Evolutionary conservation across 2,888 invertebrate genomes (phyloP).

Genomic region (Furcula furcula): DNA sequence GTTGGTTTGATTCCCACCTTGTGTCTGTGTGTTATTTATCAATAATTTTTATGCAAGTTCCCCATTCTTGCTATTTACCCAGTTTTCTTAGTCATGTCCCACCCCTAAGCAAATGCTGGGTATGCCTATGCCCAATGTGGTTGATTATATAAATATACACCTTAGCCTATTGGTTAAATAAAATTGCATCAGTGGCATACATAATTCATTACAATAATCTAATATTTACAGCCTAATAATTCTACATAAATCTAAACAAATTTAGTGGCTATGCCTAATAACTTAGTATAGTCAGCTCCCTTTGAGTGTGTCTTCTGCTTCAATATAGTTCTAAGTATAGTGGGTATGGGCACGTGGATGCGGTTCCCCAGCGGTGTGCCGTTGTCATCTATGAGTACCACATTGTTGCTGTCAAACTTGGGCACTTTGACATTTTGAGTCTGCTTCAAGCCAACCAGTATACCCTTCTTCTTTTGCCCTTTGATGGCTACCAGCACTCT

Average conservation of each 20-base stretch:
- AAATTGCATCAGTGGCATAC: too few species aligned
- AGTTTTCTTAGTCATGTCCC: too few species aligned
- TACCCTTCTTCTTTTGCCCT: slow-evolving; percentile 97
- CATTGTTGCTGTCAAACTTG: slow-evolving; percentile 96
- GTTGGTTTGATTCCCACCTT: too few species aligned
- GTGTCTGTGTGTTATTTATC: too few species aligned
- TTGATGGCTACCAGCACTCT: slow-evolving; percentile 95
- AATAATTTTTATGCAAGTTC: too few species aligned
- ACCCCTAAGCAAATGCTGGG: too few species aligned
- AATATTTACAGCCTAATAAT: slow-evolving; percentile 37
- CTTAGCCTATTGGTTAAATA: too few species aligned
- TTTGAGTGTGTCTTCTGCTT: slow-evolving; percentile 91
- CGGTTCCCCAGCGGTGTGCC: slow-evolving; percentile 97
- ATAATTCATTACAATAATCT: slow-evolving; percentile 11
- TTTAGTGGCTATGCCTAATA: slow-evolving; percentile 93
- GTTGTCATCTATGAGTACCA: slow-evolving; percentile 96
- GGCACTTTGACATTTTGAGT: slow-evolving; percentile 91
- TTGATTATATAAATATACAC: too few species aligned
- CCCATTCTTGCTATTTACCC: too few species aligned
- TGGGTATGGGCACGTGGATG: slow-evolving; percentile 97
- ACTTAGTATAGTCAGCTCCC: slow-evolving; percentile 95
- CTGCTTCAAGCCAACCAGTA: slow-evolving; percentile 89
- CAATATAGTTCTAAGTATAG: slow-evolving; percentile 90
- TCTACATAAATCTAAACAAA: slow-evolving; percentile 85
- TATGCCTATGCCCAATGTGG: too few species aligned